Base-by-base conservation (phyloP, 2,888 invertebrate species). In the Drosophila prolongata region DNA sequence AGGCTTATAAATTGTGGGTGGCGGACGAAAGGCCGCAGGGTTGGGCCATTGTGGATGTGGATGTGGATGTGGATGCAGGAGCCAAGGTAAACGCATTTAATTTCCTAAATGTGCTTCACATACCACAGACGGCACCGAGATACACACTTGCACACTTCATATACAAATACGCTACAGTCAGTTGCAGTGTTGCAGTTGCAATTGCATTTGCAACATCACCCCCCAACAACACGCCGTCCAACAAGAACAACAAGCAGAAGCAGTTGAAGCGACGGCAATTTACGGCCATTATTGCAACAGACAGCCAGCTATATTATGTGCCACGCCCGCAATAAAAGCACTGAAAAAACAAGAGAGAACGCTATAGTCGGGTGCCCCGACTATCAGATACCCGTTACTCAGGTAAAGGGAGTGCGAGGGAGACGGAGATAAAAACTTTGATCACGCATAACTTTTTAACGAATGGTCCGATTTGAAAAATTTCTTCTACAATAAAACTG, bases 1-100 rank as follows among this genome's bases (percentile, higher is more conserved):
- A 83, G 84, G 89, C 89, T 89, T 89, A 79, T 79, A 80, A 88
- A 80, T 79, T 89, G 79, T 77, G 84, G 84, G 74, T 69, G 71
- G 34, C 30, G 40, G 43, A 38, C 14, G 34, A 14, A 37, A 40
- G 9, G 73, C 64, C 70, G 57, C 35, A 56, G 53, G 47, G 53
- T 40, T 43, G 46, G 43, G 55, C 46, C 14, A 30, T 6, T 30
- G 13, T 35, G 47, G 35, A 58, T 37, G 52, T 35, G 24, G 35
- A 58, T 37, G 52, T 35, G 24, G 24, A 24, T 24, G 38, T 44
- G 16, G 13, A 24, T 24, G 24, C 24, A 16, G 13, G 5, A 11
- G 14, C 2, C 71, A 71, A 71, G 74, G 77, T 83, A 78, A 84
- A 71, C 61, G 71, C 57, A 79, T 79, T 74, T 65, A 74, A 64